Conservation (phyloP, 2,888 invertebrate species). For the Epicampocera succincta region DNA sequence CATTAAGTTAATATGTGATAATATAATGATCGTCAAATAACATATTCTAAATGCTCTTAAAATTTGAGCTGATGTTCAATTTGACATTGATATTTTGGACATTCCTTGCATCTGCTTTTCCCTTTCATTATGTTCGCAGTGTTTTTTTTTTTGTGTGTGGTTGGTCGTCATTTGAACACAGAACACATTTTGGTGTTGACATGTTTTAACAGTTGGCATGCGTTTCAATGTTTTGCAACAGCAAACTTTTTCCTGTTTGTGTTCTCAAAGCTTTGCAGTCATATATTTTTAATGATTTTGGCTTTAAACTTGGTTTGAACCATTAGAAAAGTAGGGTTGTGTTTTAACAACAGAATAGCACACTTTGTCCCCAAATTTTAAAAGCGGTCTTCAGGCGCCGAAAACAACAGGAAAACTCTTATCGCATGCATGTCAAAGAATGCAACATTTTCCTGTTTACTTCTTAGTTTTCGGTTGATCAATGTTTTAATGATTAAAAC, state of each 20-base stretch:
- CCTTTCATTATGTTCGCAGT: slow-evolving; percentile 3
- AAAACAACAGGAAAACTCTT: slow-evolving; percentile 27
- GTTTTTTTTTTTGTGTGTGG: not conserved
- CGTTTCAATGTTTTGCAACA: slow-evolving; percentile 20
- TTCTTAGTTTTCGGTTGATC: slow-evolving; percentile 12
- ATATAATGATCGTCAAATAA: slow-evolving; percentile 50
- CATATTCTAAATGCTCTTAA: slow-evolving; percentile 58
- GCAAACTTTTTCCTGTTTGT: not conserved
- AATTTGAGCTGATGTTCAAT: slow-evolving; percentile 60
- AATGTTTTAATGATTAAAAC: not conserved
- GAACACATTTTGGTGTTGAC: slow-evolving; percentile 9
- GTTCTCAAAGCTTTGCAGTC: slow-evolving; percentile 22
- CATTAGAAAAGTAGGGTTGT: slow-evolving; percentile 28
- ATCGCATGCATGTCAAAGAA: slow-evolving; percentile 51
- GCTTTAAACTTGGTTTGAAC: slow-evolving; percentile 20
- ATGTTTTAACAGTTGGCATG: not conserved
- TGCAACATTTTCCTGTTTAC: slow-evolving; percentile 8
- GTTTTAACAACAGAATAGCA: slow-evolving; percentile 47
- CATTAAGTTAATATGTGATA: slow-evolving; percentile 24
- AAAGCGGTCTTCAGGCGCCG: slow-evolving; percentile 31
- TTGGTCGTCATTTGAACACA: slow-evolving; percentile 16
- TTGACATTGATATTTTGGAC: slow-evolving; percentile 44
- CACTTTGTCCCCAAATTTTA: slow-evolving; percentile 33
- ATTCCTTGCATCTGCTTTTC: slow-evolving; percentile 2
- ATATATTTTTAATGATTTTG: slow-evolving; percentile 5